These are phyloP conservation scores for Osmoderma eremita DNA, from an alignment of 2,888 invertebrate species.

Conservation along the genomic window DNA sequence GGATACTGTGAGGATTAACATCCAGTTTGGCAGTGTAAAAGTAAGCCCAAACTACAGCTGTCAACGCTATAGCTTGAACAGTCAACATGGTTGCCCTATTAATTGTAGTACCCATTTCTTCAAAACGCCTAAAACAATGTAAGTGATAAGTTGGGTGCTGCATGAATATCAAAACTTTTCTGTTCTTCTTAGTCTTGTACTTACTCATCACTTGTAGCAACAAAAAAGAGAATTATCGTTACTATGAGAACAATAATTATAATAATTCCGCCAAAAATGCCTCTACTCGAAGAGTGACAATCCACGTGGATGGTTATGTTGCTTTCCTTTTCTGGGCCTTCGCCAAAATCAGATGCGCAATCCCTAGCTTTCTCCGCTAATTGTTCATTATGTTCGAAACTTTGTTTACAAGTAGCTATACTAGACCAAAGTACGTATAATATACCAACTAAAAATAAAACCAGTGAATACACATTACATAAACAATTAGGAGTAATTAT, in stretches of 20 bases:
- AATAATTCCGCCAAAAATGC: constrained; percentile 74
- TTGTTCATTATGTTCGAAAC: constrained; percentile 60
- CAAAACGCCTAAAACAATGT: constrained; percentile 63
- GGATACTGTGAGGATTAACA: constrained; percentile 72
- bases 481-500: neutral
- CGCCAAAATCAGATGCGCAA: constrained; percentile 49
- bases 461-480: no score
- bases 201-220: constrained; percentile 67
- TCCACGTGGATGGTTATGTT: constrained; percentile 74
- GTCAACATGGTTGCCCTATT: constrained; percentile 67
- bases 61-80: constrained; percentile 69
- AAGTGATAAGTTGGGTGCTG: constrained; percentile 2
- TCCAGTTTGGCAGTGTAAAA: constrained; percentile 73
- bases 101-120: constrained; percentile 65
- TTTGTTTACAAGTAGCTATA: constrained; percentile 69
- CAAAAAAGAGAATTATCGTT: constrained; percentile 71
- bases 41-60: constrained; percentile 70
- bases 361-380: constrained; percentile 49
- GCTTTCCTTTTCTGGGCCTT: constrained; percentile 53
- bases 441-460: constrained; percentile 70
- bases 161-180: neutral
- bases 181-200: constrained; percentile 38
- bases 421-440: constrained; percentile 80
- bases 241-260: constrained; percentile 68
- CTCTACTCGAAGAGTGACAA: constrained; percentile 81